Base-by-base conservation (phyloP, 2,113 vertebrate species). In the Procavia capensis region DNA sequence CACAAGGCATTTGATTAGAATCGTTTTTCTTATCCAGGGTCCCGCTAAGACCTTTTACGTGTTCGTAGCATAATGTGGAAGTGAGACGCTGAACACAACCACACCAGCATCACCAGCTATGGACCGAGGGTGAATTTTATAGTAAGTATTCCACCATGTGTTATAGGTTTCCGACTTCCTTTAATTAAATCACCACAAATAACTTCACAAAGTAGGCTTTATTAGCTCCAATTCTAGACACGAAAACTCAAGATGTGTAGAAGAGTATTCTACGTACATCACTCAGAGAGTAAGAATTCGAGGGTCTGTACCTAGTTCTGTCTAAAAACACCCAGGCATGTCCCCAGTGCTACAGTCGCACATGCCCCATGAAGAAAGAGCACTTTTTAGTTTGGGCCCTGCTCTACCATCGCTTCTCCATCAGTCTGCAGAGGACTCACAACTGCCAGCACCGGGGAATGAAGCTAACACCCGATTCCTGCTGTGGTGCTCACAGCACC, bases 311-410 rank as follows among this genome's bases (percentile, higher is more conserved):
- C 2, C 3, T 4, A 63, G 7, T 36, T 75, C 45, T 79, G 19
- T 45, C 76, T 68, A 25, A 41, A 82, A 91, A 43, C 3, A 45
- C 6, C 36, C 19, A 68, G 11, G n/a, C 22, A 57, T 75, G 34
- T 31, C 36, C 16, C 64, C 47, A 25, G n/a, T 39, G 36, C 20
- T 64, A 29, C 1, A 34, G 16, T 4, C 31, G 43, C 87, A 36
- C 25, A 4, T 2, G 31, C 25, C 10, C n/a, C 0, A 2, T 0
- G 31, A 17, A 22, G 36, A 31, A 68, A 4, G 24, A 10, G 36
- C 50, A 25, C 19, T 41, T n/a, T 64, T 54, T 27, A 27, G 1
- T 47, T n/a, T 25, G 6, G 41, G 11, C 47, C 13, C 29, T 11
- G 57, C 10, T 43, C 41, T 39, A 25, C 27, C 27, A 20, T 29